phyloP scores from a whole-genome alignment of 2,113 vertebrate species.

The Eptesicus fuscus region DNA sequence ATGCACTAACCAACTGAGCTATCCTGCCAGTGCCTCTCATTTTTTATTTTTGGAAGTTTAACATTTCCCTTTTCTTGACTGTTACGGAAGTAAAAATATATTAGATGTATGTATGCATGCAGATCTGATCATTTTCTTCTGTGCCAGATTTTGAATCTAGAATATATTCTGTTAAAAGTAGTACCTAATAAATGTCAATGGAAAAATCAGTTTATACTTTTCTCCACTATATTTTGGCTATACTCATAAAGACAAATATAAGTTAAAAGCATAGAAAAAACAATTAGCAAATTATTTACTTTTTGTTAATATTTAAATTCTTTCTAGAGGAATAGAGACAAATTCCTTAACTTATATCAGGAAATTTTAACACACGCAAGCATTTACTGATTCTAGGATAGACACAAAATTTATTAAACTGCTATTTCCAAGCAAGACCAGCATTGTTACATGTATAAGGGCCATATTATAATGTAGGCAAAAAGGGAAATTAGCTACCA shows the following conservation, averaged over 20 bases:
- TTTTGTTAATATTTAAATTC: slow-evolving; percentile 15
- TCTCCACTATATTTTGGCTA: not conserved
- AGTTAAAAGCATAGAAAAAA: not conserved
- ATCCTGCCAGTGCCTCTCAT: not conserved
- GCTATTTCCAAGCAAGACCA: not conserved
- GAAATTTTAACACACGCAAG: slow-evolving; percentile 13
- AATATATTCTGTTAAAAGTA: not conserved
- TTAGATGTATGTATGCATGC: not conserved
- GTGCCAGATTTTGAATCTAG: not conserved
- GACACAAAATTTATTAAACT: slow-evolving; percentile 40
- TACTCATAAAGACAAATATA: not conserved
- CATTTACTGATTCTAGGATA: not conserved
- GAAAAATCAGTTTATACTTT: not conserved
- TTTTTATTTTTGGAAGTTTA: not conserved
- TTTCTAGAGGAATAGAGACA: slow-evolving; percentile 14
- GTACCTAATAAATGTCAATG: not conserved
- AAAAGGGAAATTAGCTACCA: not conserved
- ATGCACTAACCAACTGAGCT: not conserved
- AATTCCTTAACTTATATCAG: not conserved
- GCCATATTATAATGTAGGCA: not conserved
- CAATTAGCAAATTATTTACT: not conserved
- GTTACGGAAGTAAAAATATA: not conserved
- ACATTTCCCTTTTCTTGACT: not conserved
- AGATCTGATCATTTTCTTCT: not conserved
- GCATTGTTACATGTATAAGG: not conserved